Evolutionary conservation across 2,888 invertebrate species (phyloP).

Genomic region (Melanotus villosus): DNA sequence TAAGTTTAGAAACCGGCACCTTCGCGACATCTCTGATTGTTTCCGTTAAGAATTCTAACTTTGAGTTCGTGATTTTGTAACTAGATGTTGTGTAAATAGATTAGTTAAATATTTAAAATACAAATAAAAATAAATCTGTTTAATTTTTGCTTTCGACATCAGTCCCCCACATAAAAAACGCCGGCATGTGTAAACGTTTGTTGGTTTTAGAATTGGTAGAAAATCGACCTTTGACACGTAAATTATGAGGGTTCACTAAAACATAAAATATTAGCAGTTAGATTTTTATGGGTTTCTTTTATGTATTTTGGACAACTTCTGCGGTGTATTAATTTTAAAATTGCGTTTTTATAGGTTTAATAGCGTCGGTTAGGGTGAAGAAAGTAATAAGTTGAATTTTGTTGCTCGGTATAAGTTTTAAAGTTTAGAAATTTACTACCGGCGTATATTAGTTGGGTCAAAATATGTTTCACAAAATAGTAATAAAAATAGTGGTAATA

Average conservation of each 20-base stretch:
- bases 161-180: not conserved
- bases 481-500: constrained; percentile 2
- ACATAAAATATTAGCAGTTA: constrained; percentile 19
- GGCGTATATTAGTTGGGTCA: not conserved
- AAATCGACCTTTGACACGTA: constrained; percentile 1
- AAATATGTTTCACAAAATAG: not conserved
- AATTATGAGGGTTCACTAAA: constrained; percentile 7
- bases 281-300: constrained; percentile 17
- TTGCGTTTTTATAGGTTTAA: constrained; percentile 4
- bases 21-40: not conserved
- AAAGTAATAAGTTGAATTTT: not conserved
- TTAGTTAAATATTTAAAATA: no score
- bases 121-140: not conserved
- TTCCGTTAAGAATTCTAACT: not conserved
- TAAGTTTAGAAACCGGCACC: not conserved
- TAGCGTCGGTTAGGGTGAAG: not conserved
- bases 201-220: constrained; percentile 10
- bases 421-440: not conserved
- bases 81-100: no score
- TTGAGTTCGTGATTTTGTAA: no score
- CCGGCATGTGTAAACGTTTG: not conserved
- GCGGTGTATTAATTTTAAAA: constrained; percentile 4
- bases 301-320: constrained; percentile 10
- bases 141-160: not conserved
- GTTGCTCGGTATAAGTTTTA: not conserved